These are phyloP conservation scores for Odontamblyopus lacepedii DNA, from an alignment of 2,797 vertebrate species.

Conservation along the genomic window DNA sequence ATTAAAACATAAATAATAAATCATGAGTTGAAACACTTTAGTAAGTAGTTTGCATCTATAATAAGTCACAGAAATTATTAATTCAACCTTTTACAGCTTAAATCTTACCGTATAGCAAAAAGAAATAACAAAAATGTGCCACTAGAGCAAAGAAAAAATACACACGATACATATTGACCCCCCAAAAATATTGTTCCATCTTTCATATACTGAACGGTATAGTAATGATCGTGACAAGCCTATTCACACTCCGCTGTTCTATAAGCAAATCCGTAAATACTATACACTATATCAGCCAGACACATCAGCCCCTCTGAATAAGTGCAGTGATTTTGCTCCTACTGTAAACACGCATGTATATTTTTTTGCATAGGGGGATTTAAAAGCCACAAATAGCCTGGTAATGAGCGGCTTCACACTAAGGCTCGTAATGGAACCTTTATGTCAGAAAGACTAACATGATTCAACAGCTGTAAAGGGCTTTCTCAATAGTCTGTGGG, in stretches of 20 bases:
- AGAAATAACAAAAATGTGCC: no score
- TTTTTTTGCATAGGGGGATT: slow-evolving; percentile 11
- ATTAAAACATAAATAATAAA: no score
- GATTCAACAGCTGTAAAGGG: slow-evolving; percentile 68
- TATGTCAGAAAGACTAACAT: slow-evolving; percentile 59
- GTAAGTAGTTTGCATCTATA: no score
- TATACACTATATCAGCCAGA: slow-evolving; percentile 13
- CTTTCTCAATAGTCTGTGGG: slow-evolving; percentile 53
- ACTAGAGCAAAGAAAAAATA: no score
- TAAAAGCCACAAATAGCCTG: slow-evolving; percentile 42
- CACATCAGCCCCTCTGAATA: slow-evolving; percentile 27
- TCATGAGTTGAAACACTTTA: no score
- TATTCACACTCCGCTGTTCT: slow-evolving; percentile 52
- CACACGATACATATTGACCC: no score
- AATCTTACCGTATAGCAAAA: no score
- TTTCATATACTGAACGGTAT: no score
- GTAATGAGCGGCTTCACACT: slow-evolving; percentile 33
- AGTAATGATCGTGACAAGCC: no score
- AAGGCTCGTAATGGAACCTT: slow-evolving; percentile 55
- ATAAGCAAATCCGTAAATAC: slow-evolving; percentile 70
- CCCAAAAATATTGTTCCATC: no score
- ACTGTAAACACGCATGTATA: slow-evolving; percentile 4
- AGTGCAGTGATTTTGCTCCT: slow-evolving; percentile 1
- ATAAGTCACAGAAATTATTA: no score
- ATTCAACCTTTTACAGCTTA: no score